Evolutionary conservation across 2,797 vertebrate species (phyloP).

Genomic region (Merluccius polli): DNA sequence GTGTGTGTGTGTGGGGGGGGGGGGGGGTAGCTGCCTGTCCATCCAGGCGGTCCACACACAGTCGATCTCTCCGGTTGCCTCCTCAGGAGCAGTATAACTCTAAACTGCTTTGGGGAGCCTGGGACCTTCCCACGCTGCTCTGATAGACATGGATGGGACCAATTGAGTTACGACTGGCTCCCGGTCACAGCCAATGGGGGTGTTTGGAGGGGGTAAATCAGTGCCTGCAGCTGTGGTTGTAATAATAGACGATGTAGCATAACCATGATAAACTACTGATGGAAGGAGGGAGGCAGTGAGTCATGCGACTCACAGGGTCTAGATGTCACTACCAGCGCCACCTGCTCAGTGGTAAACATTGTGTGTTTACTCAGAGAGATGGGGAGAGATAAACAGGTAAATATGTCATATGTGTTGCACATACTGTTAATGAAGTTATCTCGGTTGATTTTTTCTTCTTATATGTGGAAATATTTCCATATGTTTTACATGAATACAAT

Average conservation of each 20-base stretch:
- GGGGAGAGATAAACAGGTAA: slow-evolving; percentile 19
- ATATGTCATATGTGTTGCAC: slow-evolving; percentile 2
- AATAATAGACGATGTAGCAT: slow-evolving; percentile 54
- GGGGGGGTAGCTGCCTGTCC: slow-evolving; percentile 55
- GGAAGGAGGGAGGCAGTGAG: slow-evolving; percentile 50
- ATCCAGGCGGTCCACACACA: slow-evolving; percentile 30
- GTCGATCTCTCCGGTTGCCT: slow-evolving; percentile 45
- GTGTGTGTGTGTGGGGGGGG: slow-evolving; percentile 54
- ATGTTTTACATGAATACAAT: not conserved
- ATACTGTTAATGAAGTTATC: slow-evolving; percentile 21
- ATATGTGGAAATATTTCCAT: not conserved
- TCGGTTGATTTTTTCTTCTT: not conserved
- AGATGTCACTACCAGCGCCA: not conserved
- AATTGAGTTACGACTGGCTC: slow-evolving; percentile 19
- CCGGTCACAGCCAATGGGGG: slow-evolving; percentile 20
- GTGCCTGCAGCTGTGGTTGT: slow-evolving; percentile 48
- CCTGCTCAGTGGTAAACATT: slow-evolving; percentile 3
- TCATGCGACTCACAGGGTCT: slow-evolving; percentile 47
- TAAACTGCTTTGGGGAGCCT: slow-evolving; percentile 34
- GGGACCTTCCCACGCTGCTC: slow-evolving; percentile 30
- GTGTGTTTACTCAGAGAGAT: not conserved
- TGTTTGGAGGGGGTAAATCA: slow-evolving; percentile 33
- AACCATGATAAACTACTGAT: slow-evolving; percentile 52
- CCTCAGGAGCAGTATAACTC: slow-evolving; percentile 57
- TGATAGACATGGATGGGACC: slow-evolving; percentile 22